Conservation (phyloP, 2,888 invertebrate genomes). For the Eupithecia insigniata region DNA sequence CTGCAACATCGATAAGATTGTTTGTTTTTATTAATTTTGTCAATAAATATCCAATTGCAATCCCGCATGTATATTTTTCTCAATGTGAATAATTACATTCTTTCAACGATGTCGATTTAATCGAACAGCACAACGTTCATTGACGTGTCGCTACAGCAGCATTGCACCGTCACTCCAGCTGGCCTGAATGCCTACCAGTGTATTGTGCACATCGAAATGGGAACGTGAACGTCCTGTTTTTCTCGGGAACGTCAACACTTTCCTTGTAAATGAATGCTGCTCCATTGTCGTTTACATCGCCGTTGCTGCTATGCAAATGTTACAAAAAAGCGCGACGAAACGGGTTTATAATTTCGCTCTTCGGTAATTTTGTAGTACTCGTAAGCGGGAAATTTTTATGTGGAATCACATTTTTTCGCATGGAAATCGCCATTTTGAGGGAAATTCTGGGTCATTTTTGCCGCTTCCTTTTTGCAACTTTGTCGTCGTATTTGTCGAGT, state of each 20-base stretch:
- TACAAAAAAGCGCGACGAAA: conserved; percentile 52
- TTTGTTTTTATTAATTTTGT: not conserved
- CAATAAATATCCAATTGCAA: not conserved
- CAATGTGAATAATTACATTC: conserved; percentile 46
- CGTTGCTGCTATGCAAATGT: conserved; percentile 56
- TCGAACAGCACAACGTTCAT: conserved; percentile 54
- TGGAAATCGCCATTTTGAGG: conserved; percentile 35
- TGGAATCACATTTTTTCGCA: conserved; percentile 36
- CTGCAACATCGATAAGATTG: not conserved
- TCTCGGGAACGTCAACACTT: conserved; percentile 66
- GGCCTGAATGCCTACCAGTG: conserved; percentile 56
- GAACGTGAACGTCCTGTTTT: conserved; percentile 63
- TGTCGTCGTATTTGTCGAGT: conserved; percentile 37
- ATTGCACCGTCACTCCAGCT: conserved; percentile 44
- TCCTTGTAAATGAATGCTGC: conserved; percentile 61
- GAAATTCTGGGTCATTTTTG: conserved; percentile 35
- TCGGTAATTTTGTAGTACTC: conserved; percentile 47
- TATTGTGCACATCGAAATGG: conserved; percentile 58
- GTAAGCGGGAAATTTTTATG: conserved; percentile 38
- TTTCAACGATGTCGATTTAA: conserved; percentile 47
- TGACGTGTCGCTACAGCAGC: conserved; percentile 47
- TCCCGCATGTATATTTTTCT: not conserved
- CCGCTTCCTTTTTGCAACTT: conserved; percentile 29
- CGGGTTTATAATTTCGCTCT: conserved; percentile 51
- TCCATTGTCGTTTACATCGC: conserved; percentile 62